phyloP scores from a whole-genome alignment of 1,140 invertebrate genomes.

The Tenebrio molitor region DNA sequence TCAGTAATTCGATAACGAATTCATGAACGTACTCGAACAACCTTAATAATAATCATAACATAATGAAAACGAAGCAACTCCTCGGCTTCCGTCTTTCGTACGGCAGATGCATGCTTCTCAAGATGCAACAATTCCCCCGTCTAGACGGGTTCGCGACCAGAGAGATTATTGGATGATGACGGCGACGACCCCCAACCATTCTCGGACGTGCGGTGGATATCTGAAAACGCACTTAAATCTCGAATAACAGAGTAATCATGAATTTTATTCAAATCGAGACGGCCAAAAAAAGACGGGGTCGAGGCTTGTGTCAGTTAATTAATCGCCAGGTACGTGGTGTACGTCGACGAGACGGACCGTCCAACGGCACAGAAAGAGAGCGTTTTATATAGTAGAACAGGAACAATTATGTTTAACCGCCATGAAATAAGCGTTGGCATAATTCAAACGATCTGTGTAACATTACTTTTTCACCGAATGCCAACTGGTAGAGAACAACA shows the following conservation, averaged over 20 bases:
- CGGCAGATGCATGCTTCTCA: conserved; percentile 24
- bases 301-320: neutral
- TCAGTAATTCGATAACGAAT: no score
- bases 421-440: conserved; percentile 40
- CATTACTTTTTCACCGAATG: conserved; percentile 40
- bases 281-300: neutral
- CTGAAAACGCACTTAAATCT: conserved; percentile 24
- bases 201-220: conserved; percentile 17
- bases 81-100: conserved; percentile 22
- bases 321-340: neutral
- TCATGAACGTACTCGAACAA: conserved; percentile 3
- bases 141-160: conserved; percentile 37
- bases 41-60: conserved; percentile 14
- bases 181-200: conserved; percentile 24
- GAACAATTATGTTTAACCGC: conserved; percentile 32
- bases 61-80: conserved; percentile 27
- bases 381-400: conserved; percentile 27
- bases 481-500: conserved; percentile 36
- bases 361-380: neutral
- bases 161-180: conserved; percentile 38
- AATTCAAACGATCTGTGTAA: conserved; percentile 40
- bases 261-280: neutral
- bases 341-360: neutral
- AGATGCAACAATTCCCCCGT: conserved; percentile 31
- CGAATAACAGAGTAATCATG: conserved; percentile 25